phyloP scores from a whole-genome alignment of 2,797 vertebrate genomes.

The Peromyscus melanophrys region DNA sequence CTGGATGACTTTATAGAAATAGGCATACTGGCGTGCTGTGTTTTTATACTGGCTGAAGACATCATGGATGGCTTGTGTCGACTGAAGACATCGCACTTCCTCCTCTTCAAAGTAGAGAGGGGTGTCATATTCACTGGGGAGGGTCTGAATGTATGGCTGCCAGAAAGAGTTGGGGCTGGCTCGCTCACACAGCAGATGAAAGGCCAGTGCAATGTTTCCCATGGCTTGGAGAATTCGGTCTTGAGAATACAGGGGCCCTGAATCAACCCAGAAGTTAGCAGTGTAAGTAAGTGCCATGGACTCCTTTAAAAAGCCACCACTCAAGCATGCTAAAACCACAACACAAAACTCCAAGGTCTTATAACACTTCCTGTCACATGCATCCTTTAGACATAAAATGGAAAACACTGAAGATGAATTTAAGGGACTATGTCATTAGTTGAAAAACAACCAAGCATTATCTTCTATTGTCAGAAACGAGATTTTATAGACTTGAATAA shows the following conservation, averaged over 20 bases:
- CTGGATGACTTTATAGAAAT: constrained; percentile 99
- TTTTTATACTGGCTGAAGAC: constrained; percentile 99
- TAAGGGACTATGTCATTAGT: background rate
- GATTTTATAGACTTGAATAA: constrained; percentile 22
- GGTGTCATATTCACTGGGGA: constrained; percentile 96
- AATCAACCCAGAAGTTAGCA: constrained; percentile 83
- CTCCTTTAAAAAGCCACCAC: constrained; percentile 47
- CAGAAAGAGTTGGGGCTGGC: constrained; percentile 94
- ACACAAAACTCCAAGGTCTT: background rate
- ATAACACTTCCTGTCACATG: background rate
- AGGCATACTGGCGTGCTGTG: constrained; percentile 98
- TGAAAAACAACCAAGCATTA: constrained; percentile 36
- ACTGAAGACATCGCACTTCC: constrained; percentile 95
- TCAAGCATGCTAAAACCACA: constrained; percentile 40
- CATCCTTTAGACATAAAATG: background rate
- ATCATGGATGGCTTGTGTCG: constrained; percentile 97
- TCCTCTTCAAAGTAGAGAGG: constrained; percentile 98
- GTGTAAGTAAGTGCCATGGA: constrained; percentile 65
- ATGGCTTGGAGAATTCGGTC: constrained; percentile 98
- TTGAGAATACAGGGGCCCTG: constrained; percentile 96
- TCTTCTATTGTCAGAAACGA: background rate
- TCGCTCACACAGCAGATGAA: constrained; percentile 97
- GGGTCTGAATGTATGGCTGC: constrained; percentile 97
- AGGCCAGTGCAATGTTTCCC: constrained; percentile 98
- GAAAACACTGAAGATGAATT: background rate